Conservation (phyloP, 2,113 vertebrate species). For the Picathartes gymnocephalus region DNA sequence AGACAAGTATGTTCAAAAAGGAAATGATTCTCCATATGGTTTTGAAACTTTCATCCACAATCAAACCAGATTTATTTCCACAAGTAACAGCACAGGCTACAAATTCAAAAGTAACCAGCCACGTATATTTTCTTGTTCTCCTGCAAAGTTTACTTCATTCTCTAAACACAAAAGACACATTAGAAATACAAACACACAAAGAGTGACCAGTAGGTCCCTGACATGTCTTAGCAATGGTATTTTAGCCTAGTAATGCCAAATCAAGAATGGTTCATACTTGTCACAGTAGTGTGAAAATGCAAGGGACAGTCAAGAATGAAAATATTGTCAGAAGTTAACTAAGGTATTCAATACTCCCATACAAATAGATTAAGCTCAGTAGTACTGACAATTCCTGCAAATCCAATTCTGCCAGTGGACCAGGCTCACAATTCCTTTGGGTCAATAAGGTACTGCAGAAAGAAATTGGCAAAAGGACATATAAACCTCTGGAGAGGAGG, state of each 20-base stretch:
- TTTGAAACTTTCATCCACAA: background rate
- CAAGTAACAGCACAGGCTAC: background rate
- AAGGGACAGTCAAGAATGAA: background rate
- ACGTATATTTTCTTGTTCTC: background rate
- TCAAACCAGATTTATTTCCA: background rate
- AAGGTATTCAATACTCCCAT: background rate
- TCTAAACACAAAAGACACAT: background rate
- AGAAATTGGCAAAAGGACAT: background rate
- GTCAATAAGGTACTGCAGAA: background rate
- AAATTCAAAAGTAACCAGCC: background rate
- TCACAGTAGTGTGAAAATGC: background rate
- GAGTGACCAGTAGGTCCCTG: background rate
- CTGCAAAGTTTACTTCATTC: background rate
- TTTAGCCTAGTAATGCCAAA: background rate
- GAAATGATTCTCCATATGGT: background rate
- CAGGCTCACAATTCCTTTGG: fast-evolving
- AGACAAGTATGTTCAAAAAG: background rate
- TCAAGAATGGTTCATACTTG: background rate
- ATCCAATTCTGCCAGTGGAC: background rate
- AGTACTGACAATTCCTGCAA: background rate
- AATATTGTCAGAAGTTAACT: background rate
- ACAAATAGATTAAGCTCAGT: background rate
- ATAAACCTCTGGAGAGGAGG: background rate
- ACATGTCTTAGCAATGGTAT: background rate
- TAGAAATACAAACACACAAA: background rate